Percentiles rank a stretch among this genome's conserved stretches.
Conservation (phyloP, 2,888 invertebrate genomes). For the Pelosia muscerda region DNA sequence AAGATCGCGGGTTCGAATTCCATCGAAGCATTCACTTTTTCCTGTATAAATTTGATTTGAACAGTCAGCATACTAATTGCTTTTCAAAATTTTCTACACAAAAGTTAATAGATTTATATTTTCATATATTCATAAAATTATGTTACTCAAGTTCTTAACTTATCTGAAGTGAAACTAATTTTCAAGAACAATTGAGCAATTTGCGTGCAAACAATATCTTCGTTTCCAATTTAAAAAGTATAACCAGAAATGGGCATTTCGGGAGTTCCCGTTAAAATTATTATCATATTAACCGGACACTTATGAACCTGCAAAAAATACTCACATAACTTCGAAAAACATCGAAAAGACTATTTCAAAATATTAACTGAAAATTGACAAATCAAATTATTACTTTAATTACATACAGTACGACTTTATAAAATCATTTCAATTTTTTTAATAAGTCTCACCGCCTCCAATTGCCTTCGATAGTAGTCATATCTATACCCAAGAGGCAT, state of each 20-base stretch:
- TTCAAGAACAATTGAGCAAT: conserved; percentile 1
- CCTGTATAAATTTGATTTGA: too few relatives aligned
- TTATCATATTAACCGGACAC: too few relatives aligned
- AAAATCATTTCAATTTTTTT: background rate
- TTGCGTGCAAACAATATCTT: background rate
- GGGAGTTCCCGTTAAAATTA: background rate
- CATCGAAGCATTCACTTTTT: too few relatives aligned
- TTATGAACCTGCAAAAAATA: too few relatives aligned
- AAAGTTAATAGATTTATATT: too few relatives aligned
- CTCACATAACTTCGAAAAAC: too few relatives aligned
- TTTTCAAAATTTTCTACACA: too few relatives aligned
- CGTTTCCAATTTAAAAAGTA: background rate
- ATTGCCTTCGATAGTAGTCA: background rate
- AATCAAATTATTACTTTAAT: background rate
- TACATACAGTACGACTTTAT: background rate
- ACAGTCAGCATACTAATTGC: too few relatives aligned
- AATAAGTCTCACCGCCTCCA: background rate
- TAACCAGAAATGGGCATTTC: background rate
- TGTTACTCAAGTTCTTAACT: background rate
- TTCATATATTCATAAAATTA: too few relatives aligned
- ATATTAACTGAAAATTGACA: background rate
- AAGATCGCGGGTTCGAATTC: too few relatives aligned
- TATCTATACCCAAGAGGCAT: conserved; percentile 17
- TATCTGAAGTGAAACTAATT: background rate
- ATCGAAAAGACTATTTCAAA: too few relatives aligned